Base-by-base conservation (phyloP, 2,888 invertebrate genomes). In the Diarsia mendica region DNA sequence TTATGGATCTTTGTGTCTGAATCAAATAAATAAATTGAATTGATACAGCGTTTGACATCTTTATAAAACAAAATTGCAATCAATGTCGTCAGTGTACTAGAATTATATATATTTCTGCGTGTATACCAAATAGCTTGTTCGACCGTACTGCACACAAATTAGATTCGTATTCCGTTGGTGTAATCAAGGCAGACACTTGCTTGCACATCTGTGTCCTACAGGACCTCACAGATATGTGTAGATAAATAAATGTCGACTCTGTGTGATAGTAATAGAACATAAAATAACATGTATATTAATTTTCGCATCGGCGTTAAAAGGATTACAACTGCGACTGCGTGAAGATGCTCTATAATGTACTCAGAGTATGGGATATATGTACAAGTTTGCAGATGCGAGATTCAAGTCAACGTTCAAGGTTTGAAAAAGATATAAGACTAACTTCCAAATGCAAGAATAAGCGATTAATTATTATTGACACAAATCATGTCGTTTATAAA, bases 171-270 rank as follows among this genome's bases (percentile, higher is more conserved):
- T 93, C 93, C 86, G 90, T 91, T 89, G 92, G 88, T 91, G 93
- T 95, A 95, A 96, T 94, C 94, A 95, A 93, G 91, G 90, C 90
- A 92, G 95, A 94, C 95, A 93, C 90, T 93, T 92, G 89, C 91
- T 89, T 93, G 93, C 93, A 93, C 96, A 96, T 95, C 95, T 95
- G 96, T 88, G 93, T 81, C 91, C 90, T 87, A 83, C 58, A 75
- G 83, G 83, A 86, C 86, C 44, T 67, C 83, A 82, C 87, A 86
- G 88, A 87, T 74, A 82, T 70, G 72, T 69, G 48, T 55, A 15
- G n/a, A 20, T 49, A 77, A 68, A 58, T 75, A 67, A 91, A 84
- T 89, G 69, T 86, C 82, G 81, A 87, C 90, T 81, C 82, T 93
- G 91, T 73, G 15, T 0, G 0, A 8, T 60, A 9, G 64, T 49